Conservation (phyloP, 2,113 vertebrate species). For the Siniperca knerii region DNA sequence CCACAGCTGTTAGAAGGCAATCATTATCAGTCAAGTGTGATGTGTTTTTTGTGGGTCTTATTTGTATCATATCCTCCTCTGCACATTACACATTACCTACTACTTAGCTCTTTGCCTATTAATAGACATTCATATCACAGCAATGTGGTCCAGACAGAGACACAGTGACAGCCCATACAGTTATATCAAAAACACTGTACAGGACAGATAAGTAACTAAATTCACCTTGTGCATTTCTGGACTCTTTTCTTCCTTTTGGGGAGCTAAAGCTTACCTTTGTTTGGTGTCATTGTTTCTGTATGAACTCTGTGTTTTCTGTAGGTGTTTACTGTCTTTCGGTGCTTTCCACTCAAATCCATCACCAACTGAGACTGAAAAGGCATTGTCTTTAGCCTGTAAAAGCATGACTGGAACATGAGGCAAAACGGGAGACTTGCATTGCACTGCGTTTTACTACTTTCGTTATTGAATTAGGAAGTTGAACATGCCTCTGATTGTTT, state of each 20-base stretch:
- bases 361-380: conserved; percentile 18
- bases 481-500: conserved; percentile 62
- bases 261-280: conserved; percentile 7
- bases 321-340: conserved; percentile 14
- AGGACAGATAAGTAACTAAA: conserved; percentile 6
- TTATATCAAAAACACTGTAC: conserved; percentile 49
- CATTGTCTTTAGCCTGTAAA: conserved; percentile 26
- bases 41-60: background rate
- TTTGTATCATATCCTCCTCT: conserved; percentile 35
- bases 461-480: conserved; percentile 63
- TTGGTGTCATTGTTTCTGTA: background rate
- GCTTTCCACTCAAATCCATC: conserved; percentile 26
- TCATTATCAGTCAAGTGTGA: background rate
- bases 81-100: conserved; percentile 43
- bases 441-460: conserved; percentile 38
- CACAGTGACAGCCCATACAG: conserved; percentile 8
- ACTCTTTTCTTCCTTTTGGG: conserved; percentile 5
- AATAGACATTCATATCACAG: conserved; percentile 61
- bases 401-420: conserved; percentile 22
- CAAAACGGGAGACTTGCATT: conserved; percentile 14
- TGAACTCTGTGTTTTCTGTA: conserved; percentile 11
- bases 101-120: conserved; percentile 53
- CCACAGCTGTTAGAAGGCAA: background rate
- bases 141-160: conserved; percentile 34
- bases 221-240: conserved; percentile 20